These are phyloP conservation scores for Edolisoma coerulescens DNA, from an alignment of 2,113 vertebrate genomes.

Conservation along the genomic window DNA sequence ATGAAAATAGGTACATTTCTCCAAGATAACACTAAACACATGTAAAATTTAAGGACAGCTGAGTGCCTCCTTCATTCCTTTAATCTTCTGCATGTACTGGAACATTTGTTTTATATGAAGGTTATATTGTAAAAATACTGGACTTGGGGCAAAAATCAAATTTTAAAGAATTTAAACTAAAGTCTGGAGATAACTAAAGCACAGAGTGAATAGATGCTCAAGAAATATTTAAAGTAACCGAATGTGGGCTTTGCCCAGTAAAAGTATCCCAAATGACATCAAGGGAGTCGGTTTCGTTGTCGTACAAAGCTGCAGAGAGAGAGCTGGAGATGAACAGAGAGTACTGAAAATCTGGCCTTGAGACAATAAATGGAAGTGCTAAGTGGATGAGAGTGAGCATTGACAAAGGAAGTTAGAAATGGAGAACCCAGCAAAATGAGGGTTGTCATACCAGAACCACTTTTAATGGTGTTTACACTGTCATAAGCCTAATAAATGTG, in stretches of 20 bases:
- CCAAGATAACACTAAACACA: conserved; percentile 30
- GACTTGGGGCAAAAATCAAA: conserved; percentile 19
- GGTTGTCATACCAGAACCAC: neutral
- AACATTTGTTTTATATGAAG: conserved; percentile 62
- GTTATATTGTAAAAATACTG: conserved; percentile 48
- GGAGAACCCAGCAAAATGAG: neutral
- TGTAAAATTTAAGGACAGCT: conserved; percentile 34
- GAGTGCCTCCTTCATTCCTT: conserved; percentile 21
- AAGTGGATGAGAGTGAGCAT: neutral
- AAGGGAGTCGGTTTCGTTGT: conserved; percentile 26
- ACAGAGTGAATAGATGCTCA: neutral
- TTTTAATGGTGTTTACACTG: neutral
- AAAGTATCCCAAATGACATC: conserved; percentile 32
- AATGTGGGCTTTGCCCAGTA: conserved; percentile 30
- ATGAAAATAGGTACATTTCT: conserved; percentile 31
- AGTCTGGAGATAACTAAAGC: conserved; percentile 4
- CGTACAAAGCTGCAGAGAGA: conserved; percentile 25
- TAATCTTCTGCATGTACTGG: conserved; percentile 30
- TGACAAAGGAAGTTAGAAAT: neutral
- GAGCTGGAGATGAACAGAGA: conserved; percentile 29
- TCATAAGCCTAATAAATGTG: neutral
- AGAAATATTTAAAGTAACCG: conserved; percentile 21
- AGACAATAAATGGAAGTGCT: conserved; percentile 34
- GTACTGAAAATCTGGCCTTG: conserved; percentile 14
- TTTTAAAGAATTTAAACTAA: conserved; percentile 45